Percentiles rank a stretch among this genome's conserved stretches.
Conservation (phyloP, 2,797 vertebrate species). For the Lagorchestes hirsutus region DNA sequence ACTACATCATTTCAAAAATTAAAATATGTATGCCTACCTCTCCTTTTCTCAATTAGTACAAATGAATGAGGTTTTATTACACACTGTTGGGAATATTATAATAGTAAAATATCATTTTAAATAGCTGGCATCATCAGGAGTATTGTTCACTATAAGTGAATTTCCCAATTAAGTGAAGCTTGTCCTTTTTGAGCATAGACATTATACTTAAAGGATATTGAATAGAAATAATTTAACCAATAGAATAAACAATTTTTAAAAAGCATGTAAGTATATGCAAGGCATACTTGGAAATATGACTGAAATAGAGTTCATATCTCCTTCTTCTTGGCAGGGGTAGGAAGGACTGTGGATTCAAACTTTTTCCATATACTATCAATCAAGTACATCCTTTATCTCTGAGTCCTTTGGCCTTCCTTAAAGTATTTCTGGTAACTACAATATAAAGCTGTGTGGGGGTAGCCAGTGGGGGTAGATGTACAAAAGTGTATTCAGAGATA, state of each 20-base stretch:
- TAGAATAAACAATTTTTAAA: slow-evolving; percentile 59
- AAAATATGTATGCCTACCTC: slow-evolving; percentile 11
- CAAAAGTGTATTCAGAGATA: neutral
- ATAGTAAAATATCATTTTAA: slow-evolving; percentile 5
- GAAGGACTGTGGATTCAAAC: neutral
- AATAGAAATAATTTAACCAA: slow-evolving; percentile 54
- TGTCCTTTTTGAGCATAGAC: neutral
- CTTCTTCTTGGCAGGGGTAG: neutral
- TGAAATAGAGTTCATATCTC: slow-evolving; percentile 41
- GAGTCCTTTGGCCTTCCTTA: neutral
- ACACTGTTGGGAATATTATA: neutral
- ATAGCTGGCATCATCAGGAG: neutral
- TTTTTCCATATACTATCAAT: neutral
- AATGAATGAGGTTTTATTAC: neutral
- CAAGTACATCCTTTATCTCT: neutral
- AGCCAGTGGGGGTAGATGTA: rapidly evolving
- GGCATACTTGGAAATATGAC: neutral
- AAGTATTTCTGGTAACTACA: neutral
- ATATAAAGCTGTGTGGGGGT: neutral
- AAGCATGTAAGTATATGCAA: slow-evolving; percentile 15
- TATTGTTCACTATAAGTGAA: neutral
- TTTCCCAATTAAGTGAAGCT: slow-evolving; percentile 39
- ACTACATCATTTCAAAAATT: slow-evolving; percentile 20
- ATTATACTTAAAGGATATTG: neutral
- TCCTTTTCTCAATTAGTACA: neutral